phyloP scores from a whole-genome alignment of 23 tunicate species.

The Styela clava region DNA sequence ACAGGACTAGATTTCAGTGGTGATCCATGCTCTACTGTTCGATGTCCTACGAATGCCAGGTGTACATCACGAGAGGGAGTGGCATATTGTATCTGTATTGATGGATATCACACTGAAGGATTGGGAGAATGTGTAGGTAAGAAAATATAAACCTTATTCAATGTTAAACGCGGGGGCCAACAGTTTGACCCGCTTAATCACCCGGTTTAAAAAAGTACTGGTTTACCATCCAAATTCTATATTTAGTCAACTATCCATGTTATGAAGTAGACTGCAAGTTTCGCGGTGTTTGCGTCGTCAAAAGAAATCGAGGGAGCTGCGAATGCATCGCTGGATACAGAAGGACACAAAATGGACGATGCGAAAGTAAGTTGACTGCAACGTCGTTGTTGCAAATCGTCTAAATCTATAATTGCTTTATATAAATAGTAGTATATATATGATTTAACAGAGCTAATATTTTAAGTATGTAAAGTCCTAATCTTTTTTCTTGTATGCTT shows the following conservation, averaged over 20 bases:
- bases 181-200: too few species aligned
- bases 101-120: slow-evolving; percentile 5
- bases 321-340: slow-evolving; percentile 24
- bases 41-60: not conserved
- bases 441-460: too few species aligned
- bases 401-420: too few species aligned
- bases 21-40: slow-evolving; percentile 1
- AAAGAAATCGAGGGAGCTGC: slow-evolving; percentile 1
- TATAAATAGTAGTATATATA: too few species aligned
- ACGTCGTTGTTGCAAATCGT: too few species aligned
- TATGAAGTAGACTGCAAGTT: slow-evolving; percentile 6
- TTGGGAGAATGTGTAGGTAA: slow-evolving; percentile 7
- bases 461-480: too few species aligned
- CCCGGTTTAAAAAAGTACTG: too few species aligned
- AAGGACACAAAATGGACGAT: not conserved
- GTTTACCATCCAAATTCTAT: too few species aligned
- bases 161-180: too few species aligned
- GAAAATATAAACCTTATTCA: too few species aligned
- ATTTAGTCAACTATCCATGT: slow-evolving; percentile 12
- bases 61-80: not conserved
- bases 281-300: slow-evolving; percentile 11
- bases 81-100: slow-evolving; percentile 10
- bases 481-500: too few species aligned
- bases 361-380: not conserved
- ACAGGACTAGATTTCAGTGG: not conserved